A percentile compares a stretch with the other conserved stretches of the same genome.
phyloP scores from a whole-genome alignment of 2,888 invertebrate genomes.

The Phyllotreta striolata region DNA sequence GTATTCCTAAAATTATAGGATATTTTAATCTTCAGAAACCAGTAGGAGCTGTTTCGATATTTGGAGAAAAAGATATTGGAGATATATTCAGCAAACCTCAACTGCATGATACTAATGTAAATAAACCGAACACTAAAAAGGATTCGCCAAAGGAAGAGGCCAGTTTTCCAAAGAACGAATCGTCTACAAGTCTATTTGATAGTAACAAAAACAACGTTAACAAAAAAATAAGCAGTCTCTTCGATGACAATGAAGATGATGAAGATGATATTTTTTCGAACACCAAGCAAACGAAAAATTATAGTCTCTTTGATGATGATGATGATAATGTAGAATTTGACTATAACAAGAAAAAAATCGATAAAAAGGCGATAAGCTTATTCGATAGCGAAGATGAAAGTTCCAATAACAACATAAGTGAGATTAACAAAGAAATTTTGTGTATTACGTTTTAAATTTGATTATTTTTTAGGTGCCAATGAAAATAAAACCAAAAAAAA shows the following conservation, averaged over 20 bases:
- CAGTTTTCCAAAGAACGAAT: slow-evolving; percentile 8
- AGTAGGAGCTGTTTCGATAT: slow-evolving; percentile 67
- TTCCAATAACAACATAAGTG: slow-evolving; percentile 1
- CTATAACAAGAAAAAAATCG: not conserved
- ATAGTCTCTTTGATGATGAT: slow-evolving; percentile 51
- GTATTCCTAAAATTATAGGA: slow-evolving; percentile 43
- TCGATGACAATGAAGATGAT: slow-evolving; percentile 48
- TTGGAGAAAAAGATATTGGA: slow-evolving; percentile 54
- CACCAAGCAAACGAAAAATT: slow-evolving; percentile 44
- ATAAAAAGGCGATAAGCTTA: slow-evolving; percentile 22
- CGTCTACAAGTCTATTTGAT: slow-evolving; percentile 5
- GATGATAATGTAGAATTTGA: slow-evolving; percentile 1
- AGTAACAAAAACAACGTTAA: slow-evolving; percentile 19
- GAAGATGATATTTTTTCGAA: slow-evolving; percentile 38
- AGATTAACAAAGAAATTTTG: no score
- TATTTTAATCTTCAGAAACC: slow-evolving; percentile 63
- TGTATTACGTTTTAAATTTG: no score
- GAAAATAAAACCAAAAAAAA: slow-evolving; percentile 11
- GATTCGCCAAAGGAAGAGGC: slow-evolving; percentile 15
- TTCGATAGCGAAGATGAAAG: slow-evolving; percentile 18
- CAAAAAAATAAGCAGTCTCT: slow-evolving; percentile 48
- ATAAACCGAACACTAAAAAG: slow-evolving; percentile 20
- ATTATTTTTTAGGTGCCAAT: not conserved
- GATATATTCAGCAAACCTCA: slow-evolving; percentile 41
- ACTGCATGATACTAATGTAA: slow-evolving; percentile 33